These are phyloP conservation scores for Drosophila equinoxialis DNA, from an alignment of 1,140 invertebrate genomes.

Conservation along the genomic window DNA sequence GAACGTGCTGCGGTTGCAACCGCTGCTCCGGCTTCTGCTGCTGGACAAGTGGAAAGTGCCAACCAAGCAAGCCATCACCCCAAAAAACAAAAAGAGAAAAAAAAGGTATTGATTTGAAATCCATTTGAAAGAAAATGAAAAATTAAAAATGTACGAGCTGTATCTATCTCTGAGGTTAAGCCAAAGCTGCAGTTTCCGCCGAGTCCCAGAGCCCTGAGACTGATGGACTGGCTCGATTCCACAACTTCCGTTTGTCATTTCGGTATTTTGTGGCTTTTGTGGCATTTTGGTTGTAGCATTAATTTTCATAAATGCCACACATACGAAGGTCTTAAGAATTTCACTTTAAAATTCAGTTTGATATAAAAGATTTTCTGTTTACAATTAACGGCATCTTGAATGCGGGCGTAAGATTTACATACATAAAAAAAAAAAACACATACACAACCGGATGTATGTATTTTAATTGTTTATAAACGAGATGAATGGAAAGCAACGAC, in stretches of 20 bases:
- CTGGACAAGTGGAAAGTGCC: slow-evolving; percentile 32
- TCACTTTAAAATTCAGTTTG: slow-evolving; percentile 73
- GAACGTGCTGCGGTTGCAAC: slow-evolving; percentile 70
- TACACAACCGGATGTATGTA: slow-evolving; percentile 60
- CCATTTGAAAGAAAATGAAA: slow-evolving; percentile 67
- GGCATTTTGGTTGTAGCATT: slow-evolving; percentile 44
- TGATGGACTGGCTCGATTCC: slow-evolving; percentile 22
- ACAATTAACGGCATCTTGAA: slow-evolving; percentile 37
- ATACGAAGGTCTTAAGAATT: slow-evolving; percentile 56
- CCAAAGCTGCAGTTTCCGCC: slow-evolving; percentile 72
- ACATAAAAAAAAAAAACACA: too few species aligned
- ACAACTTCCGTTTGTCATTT: slow-evolving; percentile 65
- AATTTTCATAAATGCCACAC: slow-evolving; percentile 63
- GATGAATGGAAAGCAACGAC: too few species aligned
- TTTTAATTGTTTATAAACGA: slow-evolving; percentile 55
- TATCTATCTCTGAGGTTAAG: slow-evolving; percentile 26
- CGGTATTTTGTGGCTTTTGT: slow-evolving; percentile 62
- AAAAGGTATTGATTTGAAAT: slow-evolving; percentile 66
- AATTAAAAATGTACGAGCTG: slow-evolving; percentile 75
- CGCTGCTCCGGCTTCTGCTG: slow-evolving; percentile 11
- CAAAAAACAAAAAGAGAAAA: slow-evolving; percentile 3
- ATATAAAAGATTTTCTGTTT: slow-evolving; percentile 62
- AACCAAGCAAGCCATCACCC: background rate
- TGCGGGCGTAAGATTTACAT: slow-evolving; percentile 55
- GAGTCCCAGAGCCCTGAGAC: background rate